Conservation (phyloP, 1,140 invertebrate species). For the Reticulitermes speratus region DNA sequence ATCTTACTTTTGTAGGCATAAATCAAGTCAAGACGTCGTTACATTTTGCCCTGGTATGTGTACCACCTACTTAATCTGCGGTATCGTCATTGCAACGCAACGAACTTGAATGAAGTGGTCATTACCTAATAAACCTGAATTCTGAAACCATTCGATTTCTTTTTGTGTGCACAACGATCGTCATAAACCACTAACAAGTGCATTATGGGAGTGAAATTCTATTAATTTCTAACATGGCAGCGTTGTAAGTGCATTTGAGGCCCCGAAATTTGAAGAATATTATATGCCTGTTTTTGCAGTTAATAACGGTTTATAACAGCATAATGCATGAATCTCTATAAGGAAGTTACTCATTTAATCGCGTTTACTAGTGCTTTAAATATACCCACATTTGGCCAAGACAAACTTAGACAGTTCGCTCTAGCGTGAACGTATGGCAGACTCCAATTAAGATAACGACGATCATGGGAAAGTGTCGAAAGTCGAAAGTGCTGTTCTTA, state of each 20-base stretch:
- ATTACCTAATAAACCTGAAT: background rate
- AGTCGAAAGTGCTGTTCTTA: conserved; percentile 25
- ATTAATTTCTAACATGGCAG: conserved; percentile 31
- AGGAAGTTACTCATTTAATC: background rate
- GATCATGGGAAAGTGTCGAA: conserved; percentile 27
- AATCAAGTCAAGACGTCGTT: too few species aligned
- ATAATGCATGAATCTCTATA: background rate
- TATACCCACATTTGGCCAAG: background rate
- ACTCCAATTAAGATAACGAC: conserved; percentile 22
- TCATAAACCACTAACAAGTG: conserved; percentile 3
- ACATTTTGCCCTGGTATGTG: too few species aligned
- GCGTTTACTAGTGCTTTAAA: background rate
- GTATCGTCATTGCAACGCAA: background rate
- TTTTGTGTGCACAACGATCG: conserved; percentile 23
- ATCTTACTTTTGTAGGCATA: background rate
- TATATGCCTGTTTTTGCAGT: background rate
- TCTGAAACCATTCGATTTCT: background rate
- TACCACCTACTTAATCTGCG: background rate
- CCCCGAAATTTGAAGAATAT: background rate
- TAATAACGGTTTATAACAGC: too few species aligned
- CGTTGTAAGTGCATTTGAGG: conserved; percentile 29
- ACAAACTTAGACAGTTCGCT: background rate
- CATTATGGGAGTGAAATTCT: conserved; percentile 32
- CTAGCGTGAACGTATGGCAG: conserved; percentile 26
- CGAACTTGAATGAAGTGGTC: background rate